A percentile compares a stretch with the other conserved stretches of the same genome.
phyloP scores from a whole-genome alignment of 1,140 invertebrate genomes.

The Scylla paramamosain region DNA sequence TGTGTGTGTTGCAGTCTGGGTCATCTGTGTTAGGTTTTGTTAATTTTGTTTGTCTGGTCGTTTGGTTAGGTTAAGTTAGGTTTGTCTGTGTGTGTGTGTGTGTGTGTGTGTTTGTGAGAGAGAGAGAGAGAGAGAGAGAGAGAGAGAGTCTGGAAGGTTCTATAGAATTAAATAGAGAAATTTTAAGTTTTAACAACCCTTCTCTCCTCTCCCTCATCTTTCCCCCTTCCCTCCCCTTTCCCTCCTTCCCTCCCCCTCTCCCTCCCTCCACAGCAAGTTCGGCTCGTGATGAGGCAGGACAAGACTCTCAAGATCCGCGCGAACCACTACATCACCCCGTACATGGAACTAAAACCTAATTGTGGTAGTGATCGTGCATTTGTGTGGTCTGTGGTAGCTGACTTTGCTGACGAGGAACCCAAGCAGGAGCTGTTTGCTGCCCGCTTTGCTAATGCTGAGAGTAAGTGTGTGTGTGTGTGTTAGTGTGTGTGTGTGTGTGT shows the following conservation, averaged over 20 bases:
- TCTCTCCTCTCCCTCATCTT: background rate
- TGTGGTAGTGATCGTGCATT: slow-evolving; percentile 86
- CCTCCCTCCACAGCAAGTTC: slow-evolving; percentile 77
- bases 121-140: no score
- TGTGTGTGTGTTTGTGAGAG: no score
- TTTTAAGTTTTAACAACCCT: background rate
- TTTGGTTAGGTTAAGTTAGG: no score
- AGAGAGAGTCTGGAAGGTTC: no score
- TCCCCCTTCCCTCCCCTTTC: background rate
- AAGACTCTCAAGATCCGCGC: slow-evolving; percentile 92
- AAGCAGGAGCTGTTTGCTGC: slow-evolving; percentile 77
- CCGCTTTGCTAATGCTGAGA: slow-evolving; percentile 75
- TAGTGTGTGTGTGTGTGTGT: no score
- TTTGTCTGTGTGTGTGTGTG: no score
- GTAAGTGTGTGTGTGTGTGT: slow-evolving; percentile 35
- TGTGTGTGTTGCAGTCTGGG: no score
- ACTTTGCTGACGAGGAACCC: slow-evolving; percentile 81
- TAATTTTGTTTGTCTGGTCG: no score
- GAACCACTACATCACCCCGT: slow-evolving; percentile 89
- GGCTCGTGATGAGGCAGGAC: slow-evolving; percentile 93
- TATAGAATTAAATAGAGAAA: no score
- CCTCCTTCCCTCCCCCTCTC: background rate
- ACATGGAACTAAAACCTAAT: slow-evolving; percentile 87
- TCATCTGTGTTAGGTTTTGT: no score
- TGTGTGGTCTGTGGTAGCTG: slow-evolving; percentile 88